Percentiles rank a stretch among this genome's conserved stretches.
phyloP scores from a whole-genome alignment of 2,113 vertebrate species.

The Hippocampus mohnikei region DNA sequence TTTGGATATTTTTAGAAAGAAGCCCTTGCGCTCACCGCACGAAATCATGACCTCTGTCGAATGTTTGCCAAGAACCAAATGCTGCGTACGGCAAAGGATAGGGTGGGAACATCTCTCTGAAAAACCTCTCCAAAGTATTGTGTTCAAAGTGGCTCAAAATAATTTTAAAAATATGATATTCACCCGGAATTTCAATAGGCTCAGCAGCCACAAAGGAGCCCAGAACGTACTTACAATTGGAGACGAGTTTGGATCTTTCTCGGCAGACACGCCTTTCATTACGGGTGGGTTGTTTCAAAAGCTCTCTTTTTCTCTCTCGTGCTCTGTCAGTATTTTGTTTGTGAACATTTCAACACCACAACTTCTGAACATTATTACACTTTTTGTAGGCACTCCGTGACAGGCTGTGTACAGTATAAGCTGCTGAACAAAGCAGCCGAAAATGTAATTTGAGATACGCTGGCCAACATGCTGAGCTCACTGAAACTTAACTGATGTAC shows the following conservation, averaged over 20 bases:
- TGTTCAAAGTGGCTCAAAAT: slow-evolving; percentile 29
- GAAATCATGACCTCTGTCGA: slow-evolving; percentile 7
- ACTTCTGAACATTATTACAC: not conserved
- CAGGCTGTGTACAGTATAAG: not conserved
- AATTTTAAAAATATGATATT: slow-evolving; percentile 30
- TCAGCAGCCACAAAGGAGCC: slow-evolving; percentile 36
- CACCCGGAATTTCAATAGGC: slow-evolving; percentile 30
- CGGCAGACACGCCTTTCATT: not conserved
- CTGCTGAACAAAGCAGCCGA: not conserved
- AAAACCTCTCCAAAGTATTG: slow-evolving; percentile 6
- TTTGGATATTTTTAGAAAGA: slow-evolving; percentile 21
- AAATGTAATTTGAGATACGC: not conserved
- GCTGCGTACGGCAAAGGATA: slow-evolving; percentile 19
- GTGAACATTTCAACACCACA: not conserved
- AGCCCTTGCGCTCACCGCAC: slow-evolving; percentile 14
- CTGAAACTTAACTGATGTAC: not conserved
- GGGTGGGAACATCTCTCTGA: slow-evolving; percentile 28
- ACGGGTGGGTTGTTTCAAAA: not conserved
- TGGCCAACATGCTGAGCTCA: not conserved
- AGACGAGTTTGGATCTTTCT: slow-evolving; percentile 15
- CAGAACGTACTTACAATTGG: slow-evolving; percentile 28
- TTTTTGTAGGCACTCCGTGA: not conserved
- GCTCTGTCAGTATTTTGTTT: not conserved
- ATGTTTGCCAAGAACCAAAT: slow-evolving; percentile 22
- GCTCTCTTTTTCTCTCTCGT: not conserved